Evolutionary conservation across 2,113 vertebrate genomes (phyloP), one percentile per base, ranked within the genome.

Genomic region (Siphamia tubifer): DNA sequence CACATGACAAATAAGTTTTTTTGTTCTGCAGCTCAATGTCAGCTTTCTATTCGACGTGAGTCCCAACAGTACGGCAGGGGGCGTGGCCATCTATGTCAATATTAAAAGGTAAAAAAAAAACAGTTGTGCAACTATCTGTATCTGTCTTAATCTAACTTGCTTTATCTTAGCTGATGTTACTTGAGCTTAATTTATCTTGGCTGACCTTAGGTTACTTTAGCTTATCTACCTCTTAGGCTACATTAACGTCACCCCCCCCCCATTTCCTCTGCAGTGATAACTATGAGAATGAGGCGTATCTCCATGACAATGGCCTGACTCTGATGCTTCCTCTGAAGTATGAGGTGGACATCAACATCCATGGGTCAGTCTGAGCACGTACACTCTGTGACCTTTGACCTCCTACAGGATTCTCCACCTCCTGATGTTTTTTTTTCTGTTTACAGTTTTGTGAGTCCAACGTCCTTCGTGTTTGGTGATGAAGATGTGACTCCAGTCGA

Each of bases 1-100:
- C 10, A 5, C 13, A n/a, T 6, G 28, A 21, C 53, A 2, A n/a
- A n/a, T n/a, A n/a, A n/a, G n/a, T n/a, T n/a, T 55, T 69, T 68
- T 19, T 61, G 32, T 58, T 53, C 45, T 52, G 16, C 34, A 13
- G 31, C 1, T 47, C 73, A 93, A 96, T 42, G 81, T 97, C 55
- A 95, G 90, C 83, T 96, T 99, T 77, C 86, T 97, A 13, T 82
- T 99, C 84, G 96, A 98, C 56, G 93, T 94, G 31, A 96, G 90
- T 60, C 95, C 94, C 0, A 92, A 95, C 84, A 94, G 89, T 87
- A 94, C 82, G 52, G 92, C 94, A 34, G 94, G 94, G 3, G 91
- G 98, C 36, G 79, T 95, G 68, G 65, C 3, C 64, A 92, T 99
- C 84, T 90, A 83, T 2, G 15, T 96, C 38, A 95, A 92, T 27